Conservation (phyloP, 2,888 invertebrate species). For the Thalpophila matura region DNA sequence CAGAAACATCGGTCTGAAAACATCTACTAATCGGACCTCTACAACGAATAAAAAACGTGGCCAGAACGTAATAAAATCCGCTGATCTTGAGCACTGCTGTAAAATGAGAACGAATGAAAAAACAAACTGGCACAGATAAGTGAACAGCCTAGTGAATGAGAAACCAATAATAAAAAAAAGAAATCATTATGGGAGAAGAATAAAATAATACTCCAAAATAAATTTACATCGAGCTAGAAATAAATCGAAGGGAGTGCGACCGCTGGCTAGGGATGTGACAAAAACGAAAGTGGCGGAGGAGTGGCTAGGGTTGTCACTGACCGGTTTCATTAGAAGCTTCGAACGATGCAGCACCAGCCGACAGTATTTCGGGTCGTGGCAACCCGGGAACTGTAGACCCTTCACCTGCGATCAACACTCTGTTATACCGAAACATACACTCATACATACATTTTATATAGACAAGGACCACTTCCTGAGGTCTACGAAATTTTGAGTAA, state of each 20-base stretch:
- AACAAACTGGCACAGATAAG: constrained; percentile 57
- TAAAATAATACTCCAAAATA: constrained; percentile 63
- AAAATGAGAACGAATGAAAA: constrained; percentile 67
- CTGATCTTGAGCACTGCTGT: constrained; percentile 56
- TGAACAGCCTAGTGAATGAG: constrained; percentile 62
- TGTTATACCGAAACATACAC: constrained; percentile 75
- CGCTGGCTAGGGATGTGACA: constrained; percentile 73
- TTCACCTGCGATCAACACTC: constrained; percentile 95
- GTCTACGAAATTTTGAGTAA: neutral
- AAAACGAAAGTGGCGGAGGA: constrained; percentile 63
- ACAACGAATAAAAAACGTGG: constrained; percentile 62
- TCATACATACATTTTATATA: constrained; percentile 65
- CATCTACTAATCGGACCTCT: constrained; percentile 57
- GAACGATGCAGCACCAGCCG: constrained; percentile 99
- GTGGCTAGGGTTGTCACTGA: constrained; percentile 91
- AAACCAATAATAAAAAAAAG: constrained; percentile 65
- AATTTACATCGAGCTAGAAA: constrained; percentile 73
- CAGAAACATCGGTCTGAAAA: constrained; percentile 64
- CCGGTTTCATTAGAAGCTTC: constrained; percentile 98
- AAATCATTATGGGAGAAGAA: constrained; percentile 64
- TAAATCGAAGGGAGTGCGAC: constrained; percentile 70
- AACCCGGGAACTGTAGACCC: constrained; percentile 98
- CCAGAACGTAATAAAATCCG: constrained; percentile 66
- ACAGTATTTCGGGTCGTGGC: constrained; percentile 98
- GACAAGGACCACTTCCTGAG: constrained; percentile 18